Evolutionary conservation across 2,113 vertebrate species (phyloP).

Genomic region (Azemiops feae): DNA sequence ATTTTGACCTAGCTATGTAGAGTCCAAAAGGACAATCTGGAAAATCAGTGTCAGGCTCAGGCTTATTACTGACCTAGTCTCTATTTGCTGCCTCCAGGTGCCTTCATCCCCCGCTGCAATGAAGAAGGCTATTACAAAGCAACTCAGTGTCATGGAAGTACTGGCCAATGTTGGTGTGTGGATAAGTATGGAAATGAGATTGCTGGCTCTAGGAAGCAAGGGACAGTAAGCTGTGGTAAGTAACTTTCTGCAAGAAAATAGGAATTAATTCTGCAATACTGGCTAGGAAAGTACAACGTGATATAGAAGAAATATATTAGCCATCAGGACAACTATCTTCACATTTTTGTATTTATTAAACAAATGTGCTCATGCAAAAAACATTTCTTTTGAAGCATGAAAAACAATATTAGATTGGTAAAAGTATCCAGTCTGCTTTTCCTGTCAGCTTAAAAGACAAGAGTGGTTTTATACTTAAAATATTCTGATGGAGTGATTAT

Average conservation of each 20-base stretch:
- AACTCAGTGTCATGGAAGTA: constrained; percentile 91
- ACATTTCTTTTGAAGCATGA: background rate
- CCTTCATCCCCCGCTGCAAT: constrained; percentile 89
- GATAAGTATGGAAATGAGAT: constrained; percentile 97
- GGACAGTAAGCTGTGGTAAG: constrained; percentile 90
- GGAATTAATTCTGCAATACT: background rate
- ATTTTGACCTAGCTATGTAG: background rate
- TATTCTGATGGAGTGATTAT: background rate
- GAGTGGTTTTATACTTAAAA: background rate
- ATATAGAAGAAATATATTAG: background rate
- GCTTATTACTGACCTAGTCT: constrained; percentile 11
- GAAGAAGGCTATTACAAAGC: constrained; percentile 95
- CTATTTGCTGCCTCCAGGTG: constrained; percentile 69
- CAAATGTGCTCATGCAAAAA: accelerated
- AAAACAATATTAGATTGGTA: background rate
- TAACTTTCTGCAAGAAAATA: constrained; percentile 20
- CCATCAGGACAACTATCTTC: background rate
- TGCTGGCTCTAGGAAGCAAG: constrained; percentile 91
- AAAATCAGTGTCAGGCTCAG: background rate
- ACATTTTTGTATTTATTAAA: accelerated
- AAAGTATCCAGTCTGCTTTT: background rate
- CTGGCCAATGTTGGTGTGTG: constrained; percentile 95
- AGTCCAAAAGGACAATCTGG: background rate
- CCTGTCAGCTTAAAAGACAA: background rate
- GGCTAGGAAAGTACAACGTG: background rate